phyloP scores from a whole-genome alignment of 2,797 vertebrate genomes.

The Melanotaenia pygmaea region DNA sequence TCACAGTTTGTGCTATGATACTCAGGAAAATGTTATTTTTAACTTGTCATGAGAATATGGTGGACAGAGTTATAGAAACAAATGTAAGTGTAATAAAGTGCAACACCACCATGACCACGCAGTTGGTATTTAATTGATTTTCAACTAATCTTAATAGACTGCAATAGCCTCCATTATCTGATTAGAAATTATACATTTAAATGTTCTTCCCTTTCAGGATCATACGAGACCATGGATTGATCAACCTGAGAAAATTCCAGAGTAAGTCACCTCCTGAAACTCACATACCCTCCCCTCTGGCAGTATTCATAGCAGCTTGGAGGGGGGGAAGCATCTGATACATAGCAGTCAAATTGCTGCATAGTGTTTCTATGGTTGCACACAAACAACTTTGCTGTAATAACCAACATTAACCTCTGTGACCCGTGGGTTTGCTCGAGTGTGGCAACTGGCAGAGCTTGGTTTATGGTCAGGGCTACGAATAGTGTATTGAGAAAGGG shows the following conservation, averaged over 20 bases:
- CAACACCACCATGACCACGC: neutral
- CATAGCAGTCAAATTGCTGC: conserved; percentile 37
- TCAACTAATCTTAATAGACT: neutral
- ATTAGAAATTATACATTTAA: conserved; percentile 10
- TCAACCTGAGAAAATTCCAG: conserved; percentile 97
- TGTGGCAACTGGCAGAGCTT: conserved; percentile 31
- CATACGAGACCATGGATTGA: conserved; percentile 96
- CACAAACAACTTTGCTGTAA: conserved; percentile 50
- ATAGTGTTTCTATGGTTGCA: conserved; percentile 58
- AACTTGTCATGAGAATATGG: neutral
- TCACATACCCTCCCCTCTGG: neutral
- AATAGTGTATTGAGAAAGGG: conserved; percentile 35
- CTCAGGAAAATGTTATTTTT: neutral
- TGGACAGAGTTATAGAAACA: neutral
- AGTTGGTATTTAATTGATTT: neutral
- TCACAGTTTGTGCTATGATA: neutral
- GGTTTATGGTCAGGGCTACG: conserved; percentile 43
- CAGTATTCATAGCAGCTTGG: conserved; percentile 36
- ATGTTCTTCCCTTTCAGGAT: conserved; percentile 84
- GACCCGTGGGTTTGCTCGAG: conserved; percentile 26
- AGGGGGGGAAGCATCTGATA: conserved; percentile 46
- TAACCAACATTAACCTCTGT: conserved; percentile 55
- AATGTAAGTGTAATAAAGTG: neutral
- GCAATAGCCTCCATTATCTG: neutral
- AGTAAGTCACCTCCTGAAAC: conserved; percentile 85